Evolutionary conservation across 2,797 vertebrate species (phyloP).

Genomic region (Ctenopoma multispine): DNA sequence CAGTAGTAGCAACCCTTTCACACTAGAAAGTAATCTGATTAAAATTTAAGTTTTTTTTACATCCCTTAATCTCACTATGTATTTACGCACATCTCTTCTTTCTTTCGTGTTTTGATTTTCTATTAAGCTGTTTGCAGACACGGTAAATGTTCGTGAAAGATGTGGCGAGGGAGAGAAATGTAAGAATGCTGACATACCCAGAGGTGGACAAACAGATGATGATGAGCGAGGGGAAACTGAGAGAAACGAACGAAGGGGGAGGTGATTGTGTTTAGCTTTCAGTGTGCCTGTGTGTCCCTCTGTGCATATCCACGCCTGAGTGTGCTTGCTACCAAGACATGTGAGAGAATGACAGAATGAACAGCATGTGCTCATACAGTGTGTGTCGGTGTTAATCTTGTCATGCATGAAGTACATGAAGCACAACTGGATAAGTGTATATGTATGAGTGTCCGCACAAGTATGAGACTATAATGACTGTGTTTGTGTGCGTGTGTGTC

Average conservation of each 20-base stretch:
- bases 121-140: slow-evolving; percentile 33
- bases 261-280: slow-evolving; percentile 24
- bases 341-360: background rate
- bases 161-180: background rate
- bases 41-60: too few relatives aligned
- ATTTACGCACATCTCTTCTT: background rate
- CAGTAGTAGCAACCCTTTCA: too few relatives aligned
- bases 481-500: background rate
- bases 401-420: slow-evolving; percentile 14
- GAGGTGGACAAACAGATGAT: slow-evolving; percentile 40
- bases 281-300: background rate
- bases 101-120: slow-evolving; percentile 17
- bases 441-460: too few relatives aligned
- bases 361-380: background rate
- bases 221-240: slow-evolving; percentile 29
- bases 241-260: background rate
- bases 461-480: background rate
- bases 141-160: slow-evolving; percentile 26
- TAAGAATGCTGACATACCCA: slow-evolving; percentile 20
- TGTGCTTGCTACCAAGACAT: background rate
- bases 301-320: slow-evolving; percentile 4
- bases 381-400: slow-evolving; percentile 15
- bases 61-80: background rate
- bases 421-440: background rate
- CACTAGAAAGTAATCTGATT: too few relatives aligned